phyloP scores from a whole-genome alignment of 2,113 vertebrate species.

The Actenoides lindsayi region DNA sequence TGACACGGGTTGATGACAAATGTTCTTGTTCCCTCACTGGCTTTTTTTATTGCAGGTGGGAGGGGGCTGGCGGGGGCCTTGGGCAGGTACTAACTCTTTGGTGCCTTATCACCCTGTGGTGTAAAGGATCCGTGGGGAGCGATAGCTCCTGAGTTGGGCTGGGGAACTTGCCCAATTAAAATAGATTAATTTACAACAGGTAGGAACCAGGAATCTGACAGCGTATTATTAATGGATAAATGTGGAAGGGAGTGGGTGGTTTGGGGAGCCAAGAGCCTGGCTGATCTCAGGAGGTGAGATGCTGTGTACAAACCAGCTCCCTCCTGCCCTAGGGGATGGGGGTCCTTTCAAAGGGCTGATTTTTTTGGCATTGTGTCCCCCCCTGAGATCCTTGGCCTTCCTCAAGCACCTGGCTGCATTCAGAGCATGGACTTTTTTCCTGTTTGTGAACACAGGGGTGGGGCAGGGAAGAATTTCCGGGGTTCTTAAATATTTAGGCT shows the following conservation, averaged over 20 bases:
- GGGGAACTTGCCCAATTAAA: conserved; percentile 43
- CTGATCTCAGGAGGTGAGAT: neutral
- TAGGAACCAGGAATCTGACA: neutral
- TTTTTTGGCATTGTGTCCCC: too few species aligned
- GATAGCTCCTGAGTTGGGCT: neutral
- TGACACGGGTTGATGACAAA: conserved; percentile 47
- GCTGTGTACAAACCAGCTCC: neutral
- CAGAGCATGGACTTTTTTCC: neutral
- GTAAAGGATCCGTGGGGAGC: neutral
- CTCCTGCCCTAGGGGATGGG: rapidly evolving
- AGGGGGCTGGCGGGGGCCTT: neutral
- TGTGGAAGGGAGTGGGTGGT: neutral
- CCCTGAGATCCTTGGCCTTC: neutral
- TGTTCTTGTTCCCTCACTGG: neutral
- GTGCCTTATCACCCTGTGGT: neutral
- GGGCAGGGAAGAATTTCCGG: neutral
- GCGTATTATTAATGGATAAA: neutral
- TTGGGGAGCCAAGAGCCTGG: neutral
- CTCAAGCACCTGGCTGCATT: neutral
- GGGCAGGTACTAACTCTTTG: neutral
- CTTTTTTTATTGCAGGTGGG: conserved; percentile 7
- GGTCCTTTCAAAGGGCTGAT: rapidly evolving
- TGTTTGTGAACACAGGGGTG: too few species aligned
- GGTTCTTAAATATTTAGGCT: neutral
- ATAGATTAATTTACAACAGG: conserved; percentile 44